Base-by-base conservation (phyloP, 1,140 invertebrate species). In the Pseudomyrmex flavicornis region DNA sequence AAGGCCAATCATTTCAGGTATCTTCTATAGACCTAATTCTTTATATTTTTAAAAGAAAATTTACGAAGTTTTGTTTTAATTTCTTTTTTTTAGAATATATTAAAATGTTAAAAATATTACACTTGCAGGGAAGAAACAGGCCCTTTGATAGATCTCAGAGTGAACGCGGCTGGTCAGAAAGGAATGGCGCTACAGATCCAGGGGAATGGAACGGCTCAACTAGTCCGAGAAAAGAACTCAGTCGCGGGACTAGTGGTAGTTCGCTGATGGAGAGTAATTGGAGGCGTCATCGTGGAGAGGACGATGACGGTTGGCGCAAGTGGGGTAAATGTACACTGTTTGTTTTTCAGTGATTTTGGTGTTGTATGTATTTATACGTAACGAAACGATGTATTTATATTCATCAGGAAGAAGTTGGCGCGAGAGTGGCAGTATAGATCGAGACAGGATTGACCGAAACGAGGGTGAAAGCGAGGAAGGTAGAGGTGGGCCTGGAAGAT, bases 221-320 rank as follows among this genome's bases (percentile, higher is more conserved):
- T 15, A 96, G 95, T 94, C 96, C 96, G 2, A 93, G 96, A 63
- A 96, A 96, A 86, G 96, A 96, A 68, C 94, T 94, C 8, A 93
- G 91, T 89, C 93, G 95, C 48, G 95, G 94, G 13, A 90, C 90
- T 82, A 95, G 95, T 92, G 94, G 94, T 63, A 89, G 95, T 83
- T 94, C 95, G 50, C 87, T 94, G 10, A 95, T 95, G 93, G 95
- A 95, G 91, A 96, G 95, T 85, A 96, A 96, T 92, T 96, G 96
- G 96, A 92, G 96, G 87, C 91, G 96, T 85, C 95, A 95, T 89
- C 93, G 96, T 69, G 94, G 95, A 82, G 95, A 96, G 87, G 96
- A 96, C 12, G 95, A 96, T 2, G 96, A 96, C 48, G 95, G 95
- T 15, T 96, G 96, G 96, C 94, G 96, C 22, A 95, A 95, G 90